Evolutionary conservation across 2,113 vertebrate species (phyloP).

Genomic region (Bettongia penicillata): DNA sequence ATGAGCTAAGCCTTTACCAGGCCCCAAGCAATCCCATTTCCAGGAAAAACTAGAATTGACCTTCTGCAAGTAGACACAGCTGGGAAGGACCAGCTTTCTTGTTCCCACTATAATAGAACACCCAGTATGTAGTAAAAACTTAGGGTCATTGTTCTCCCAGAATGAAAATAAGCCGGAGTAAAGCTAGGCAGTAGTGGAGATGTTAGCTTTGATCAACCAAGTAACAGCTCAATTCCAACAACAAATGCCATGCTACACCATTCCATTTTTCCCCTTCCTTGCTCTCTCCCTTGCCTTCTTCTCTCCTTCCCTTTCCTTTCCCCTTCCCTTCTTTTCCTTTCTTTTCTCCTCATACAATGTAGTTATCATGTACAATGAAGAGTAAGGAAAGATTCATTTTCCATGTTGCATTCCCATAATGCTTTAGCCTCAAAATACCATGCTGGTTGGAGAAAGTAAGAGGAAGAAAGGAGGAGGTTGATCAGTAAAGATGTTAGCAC

Average conservation of each 20-base stretch:
- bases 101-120: neutral
- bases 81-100: neutral
- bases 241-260: neutral
- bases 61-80: neutral
- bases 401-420: neutral
- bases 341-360: neutral
- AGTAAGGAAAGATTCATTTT: neutral
- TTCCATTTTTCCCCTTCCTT: neutral
- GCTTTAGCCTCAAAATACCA: neutral
- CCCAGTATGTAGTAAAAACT: neutral
- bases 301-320: neutral
- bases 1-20: neutral
- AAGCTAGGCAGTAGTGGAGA: neutral
- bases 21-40: neutral
- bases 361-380: neutral
- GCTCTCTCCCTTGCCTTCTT: neutral
- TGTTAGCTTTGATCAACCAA: neutral
- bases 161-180: neutral
- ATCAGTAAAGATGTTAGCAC: neutral
- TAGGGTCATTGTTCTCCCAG: neutral
- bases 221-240: neutral
- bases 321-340: neutral
- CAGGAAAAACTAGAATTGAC: neutral
- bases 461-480: neutral
- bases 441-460: neutral